Conservation (phyloP, 2,113 vertebrate species). For the Cercocebus atys region DNA sequence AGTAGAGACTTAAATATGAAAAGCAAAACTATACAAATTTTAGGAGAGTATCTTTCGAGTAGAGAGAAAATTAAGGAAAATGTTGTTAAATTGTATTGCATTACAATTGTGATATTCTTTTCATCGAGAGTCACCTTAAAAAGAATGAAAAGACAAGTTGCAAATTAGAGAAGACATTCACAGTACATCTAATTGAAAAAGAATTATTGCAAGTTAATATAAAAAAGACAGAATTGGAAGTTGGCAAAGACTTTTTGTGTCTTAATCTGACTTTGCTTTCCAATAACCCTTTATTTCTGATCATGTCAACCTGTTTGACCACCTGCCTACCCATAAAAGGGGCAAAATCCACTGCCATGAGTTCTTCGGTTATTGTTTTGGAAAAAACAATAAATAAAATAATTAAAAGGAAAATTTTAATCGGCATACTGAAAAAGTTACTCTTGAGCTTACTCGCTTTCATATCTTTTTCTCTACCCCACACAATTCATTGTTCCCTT, state of each 20-base stretch:
- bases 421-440: background rate
- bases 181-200: background rate
- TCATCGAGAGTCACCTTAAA: background rate
- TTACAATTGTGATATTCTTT: background rate
- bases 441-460: background rate
- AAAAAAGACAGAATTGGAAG: background rate
- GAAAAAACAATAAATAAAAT: too few relatives aligned
- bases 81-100: background rate
- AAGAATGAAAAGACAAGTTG: background rate
- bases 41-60: background rate
- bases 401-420: background rate
- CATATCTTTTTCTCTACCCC: background rate
- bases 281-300: background rate
- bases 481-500: background rate
- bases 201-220: background rate
- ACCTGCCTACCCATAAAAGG: background rate
- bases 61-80: background rate
- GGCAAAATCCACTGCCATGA: background rate
- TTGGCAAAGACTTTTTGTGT: background rate
- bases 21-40: background rate
- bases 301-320: background rate
- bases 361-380: background rate
- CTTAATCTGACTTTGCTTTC: background rate
- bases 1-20: background rate
- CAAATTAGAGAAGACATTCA: background rate